Base-by-base conservation (phyloP, 1,140 invertebrate species). In the Ridgeia piscesae region DNA sequence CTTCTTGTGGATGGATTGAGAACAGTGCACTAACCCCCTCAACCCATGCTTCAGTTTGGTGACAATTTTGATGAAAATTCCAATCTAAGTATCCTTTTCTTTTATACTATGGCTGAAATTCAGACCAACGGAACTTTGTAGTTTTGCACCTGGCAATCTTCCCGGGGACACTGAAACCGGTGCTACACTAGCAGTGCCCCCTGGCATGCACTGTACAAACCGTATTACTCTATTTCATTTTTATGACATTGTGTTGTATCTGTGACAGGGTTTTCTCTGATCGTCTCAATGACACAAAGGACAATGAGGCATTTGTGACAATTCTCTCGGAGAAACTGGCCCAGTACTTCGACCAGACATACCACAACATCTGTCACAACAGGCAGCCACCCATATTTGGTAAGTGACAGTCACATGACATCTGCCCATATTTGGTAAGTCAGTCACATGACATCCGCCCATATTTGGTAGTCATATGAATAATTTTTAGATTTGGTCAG, bases 361-460 rank as follows among this genome's bases (percentile, higher is more conserved):
- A 97, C 94, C 97, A 98, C 94, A 97, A 97, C 93, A 96, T 98
- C n/a, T 98, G 98, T 94, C 97, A 97, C 0, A 97, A 97, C 94
- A 97, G 97, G 95, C 96, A 97, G 89, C 96, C 97, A 31, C 98
- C 98, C 0, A 95, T 98, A 89, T 98, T 98, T 95, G 97, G 98
- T 95, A 97, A 97, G 95, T 93, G n/a, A n/a, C 17, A 17, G 17
- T 77, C 27, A 77, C 58, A 88, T 92, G 91, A 33, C 88, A 77
- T 21, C 58, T 21, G 27, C 14, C 27, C 58, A 77, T 77, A 77
- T 77, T 77, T 77, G 58, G 58, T 77, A 21, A 77, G 14, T 77
- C 27, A 21, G 58, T 77, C 58, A 77, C 17, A 17, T 77, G 58
- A 77, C 35, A 90, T 14, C 6, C 31, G 35, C 27, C 6, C 34